Evolutionary conservation across 1,140 invertebrate species (phyloP).

Genomic region (Heliconius congener): DNA sequence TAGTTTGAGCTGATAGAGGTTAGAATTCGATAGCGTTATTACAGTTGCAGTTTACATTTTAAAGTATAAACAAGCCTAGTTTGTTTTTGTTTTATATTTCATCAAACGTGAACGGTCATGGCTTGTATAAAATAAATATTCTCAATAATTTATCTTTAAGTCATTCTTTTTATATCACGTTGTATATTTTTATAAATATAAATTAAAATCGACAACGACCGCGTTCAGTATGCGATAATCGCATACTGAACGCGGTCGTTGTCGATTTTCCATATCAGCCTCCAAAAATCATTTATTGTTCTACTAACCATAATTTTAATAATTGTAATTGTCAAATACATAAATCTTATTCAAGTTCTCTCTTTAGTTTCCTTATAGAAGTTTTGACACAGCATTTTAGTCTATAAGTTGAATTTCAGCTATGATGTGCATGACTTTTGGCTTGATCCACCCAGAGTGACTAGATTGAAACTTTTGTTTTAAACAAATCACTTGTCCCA

Average conservation of each 20-base stretch:
- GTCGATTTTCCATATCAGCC: no score
- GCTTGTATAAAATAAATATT: neutral
- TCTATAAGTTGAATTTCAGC: neutral
- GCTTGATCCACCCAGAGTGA: neutral
- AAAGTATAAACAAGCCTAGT: neutral
- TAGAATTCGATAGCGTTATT: neutral
- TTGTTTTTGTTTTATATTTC: neutral
- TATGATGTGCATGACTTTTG: neutral
- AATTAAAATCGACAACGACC: neutral
- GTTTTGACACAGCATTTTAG: neutral
- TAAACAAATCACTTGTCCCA: neutral
- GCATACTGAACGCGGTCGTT: no score
- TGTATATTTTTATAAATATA: neutral
- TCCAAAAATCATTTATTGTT: no score
- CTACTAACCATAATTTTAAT: no score
- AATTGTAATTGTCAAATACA: no score
- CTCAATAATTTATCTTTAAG: neutral
- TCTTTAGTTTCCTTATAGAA: neutral
- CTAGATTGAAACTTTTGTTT: neutral
- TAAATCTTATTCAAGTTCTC: no score
- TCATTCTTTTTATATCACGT: neutral
- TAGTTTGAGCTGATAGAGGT: neutral
- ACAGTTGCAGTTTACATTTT: neutral
- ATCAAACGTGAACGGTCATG: neutral
- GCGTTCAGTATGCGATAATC: neutral